phyloP scores from a whole-genome alignment of 2,797 vertebrate genomes.

The Gambusia yucatana region DNA sequence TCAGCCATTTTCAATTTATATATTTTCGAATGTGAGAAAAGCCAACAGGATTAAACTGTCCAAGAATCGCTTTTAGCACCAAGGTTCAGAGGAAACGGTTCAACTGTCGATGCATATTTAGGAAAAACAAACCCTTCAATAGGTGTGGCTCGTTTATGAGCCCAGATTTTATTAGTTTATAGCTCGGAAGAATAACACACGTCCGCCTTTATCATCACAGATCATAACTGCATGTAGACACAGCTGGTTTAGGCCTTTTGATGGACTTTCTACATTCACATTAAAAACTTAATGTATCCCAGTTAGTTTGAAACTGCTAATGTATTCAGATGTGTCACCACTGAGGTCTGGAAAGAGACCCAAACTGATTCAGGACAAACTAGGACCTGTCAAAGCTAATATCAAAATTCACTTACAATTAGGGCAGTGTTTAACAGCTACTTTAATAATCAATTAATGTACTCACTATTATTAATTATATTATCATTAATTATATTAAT shows the following conservation, averaged over 20 bases:
- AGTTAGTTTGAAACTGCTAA: background rate
- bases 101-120: background rate
- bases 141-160: conserved; percentile 2
- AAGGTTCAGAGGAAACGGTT: background rate
- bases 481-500: no score
- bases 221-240: background rate
- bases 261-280: background rate
- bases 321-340: background rate
- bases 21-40: background rate
- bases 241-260: background rate
- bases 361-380: background rate
- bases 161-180: conserved; percentile 10
- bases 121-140: background rate
- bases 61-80: background rate
- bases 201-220: background rate
- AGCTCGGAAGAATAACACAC: background rate
- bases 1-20: background rate
- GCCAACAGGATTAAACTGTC: background rate
- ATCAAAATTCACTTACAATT: background rate
- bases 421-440: no score
- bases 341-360: background rate
- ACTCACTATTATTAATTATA: no score
- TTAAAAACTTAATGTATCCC: background rate
- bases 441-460: no score
- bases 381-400: background rate